phyloP scores from a whole-genome alignment of 2,888 invertebrate genomes.

The Thymelicus acteon region DNA sequence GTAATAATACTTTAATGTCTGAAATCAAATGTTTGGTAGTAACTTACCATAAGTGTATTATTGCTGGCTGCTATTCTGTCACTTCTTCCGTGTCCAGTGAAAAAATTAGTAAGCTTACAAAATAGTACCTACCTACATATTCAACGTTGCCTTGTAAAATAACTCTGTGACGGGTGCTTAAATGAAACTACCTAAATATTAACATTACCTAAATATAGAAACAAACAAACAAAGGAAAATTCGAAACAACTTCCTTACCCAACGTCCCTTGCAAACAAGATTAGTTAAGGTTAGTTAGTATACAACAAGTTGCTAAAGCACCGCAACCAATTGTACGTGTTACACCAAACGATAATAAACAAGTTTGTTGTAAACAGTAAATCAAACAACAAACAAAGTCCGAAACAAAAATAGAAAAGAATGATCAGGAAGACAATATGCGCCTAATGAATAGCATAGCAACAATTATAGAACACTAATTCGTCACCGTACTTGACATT shows the following conservation, averaged over 20 bases:
- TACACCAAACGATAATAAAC: neutral
- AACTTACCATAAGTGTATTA: too few relatives aligned
- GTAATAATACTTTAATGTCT: too few relatives aligned
- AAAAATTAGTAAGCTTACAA: too few relatives aligned
- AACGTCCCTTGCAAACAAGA: neutral
- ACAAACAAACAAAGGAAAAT: neutral
- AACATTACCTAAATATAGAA: too few relatives aligned
- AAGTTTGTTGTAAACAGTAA: constrained; percentile 1
- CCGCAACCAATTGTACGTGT: neutral
- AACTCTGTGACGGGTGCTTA: too few relatives aligned
- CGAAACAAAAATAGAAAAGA: neutral
- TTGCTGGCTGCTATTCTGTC: too few relatives aligned
- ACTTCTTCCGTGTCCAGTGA: too few relatives aligned
- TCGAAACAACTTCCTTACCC: neutral
- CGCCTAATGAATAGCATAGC: constrained; percentile 8
- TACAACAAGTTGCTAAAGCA: neutral
- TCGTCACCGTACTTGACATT: constrained; percentile 64
- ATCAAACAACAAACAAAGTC: constrained; percentile 5
- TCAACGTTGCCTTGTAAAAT: too few relatives aligned
- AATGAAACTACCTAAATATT: too few relatives aligned
- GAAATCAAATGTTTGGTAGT: too few relatives aligned
- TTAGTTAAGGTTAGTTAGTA: too few relatives aligned
- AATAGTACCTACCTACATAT: too few relatives aligned
- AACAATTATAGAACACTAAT: neutral
- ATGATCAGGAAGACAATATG: constrained; percentile 17